These are phyloP conservation scores for Poecilia picta DNA, from an alignment of 2,797 vertebrate genomes.

Conservation along the genomic window DNA sequence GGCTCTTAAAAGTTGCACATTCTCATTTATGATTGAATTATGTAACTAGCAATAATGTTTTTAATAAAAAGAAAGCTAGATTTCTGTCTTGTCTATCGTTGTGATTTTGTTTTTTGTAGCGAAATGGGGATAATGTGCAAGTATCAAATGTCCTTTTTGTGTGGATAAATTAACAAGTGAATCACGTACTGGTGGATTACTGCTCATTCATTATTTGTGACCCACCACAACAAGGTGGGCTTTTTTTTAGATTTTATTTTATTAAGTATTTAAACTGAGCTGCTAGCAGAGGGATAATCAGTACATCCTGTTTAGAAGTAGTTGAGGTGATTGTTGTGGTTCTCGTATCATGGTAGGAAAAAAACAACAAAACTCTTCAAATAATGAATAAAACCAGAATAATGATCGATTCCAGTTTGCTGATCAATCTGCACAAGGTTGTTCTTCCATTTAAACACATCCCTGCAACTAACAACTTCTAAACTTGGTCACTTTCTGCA, in stretches of 20 bases:
- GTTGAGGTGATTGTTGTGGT: no score
- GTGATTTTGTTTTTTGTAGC: neutral
- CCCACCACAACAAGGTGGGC: neutral
- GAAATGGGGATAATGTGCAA: neutral
- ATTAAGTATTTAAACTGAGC: neutral
- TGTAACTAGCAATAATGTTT: slow-evolving; percentile 87
- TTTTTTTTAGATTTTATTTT: neutral
- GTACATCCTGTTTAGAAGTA: neutral
- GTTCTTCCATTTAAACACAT: neutral
- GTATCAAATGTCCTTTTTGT: neutral
- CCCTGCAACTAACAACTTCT: neutral
- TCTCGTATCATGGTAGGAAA: neutral
- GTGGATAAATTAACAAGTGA: no score
- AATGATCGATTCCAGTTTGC: neutral
- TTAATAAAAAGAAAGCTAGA: slow-evolving; percentile 80
- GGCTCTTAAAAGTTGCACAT: slow-evolving; percentile 84
- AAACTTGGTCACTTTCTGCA: neutral
- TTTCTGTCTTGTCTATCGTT: slow-evolving; percentile 43
- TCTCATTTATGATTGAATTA: slow-evolving; percentile 81
- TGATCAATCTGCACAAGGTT: neutral
- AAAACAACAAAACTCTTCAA: neutral
- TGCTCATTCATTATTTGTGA: neutral
- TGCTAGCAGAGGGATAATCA: neutral
- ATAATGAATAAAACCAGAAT: neutral
- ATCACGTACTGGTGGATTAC: neutral